These are phyloP conservation scores for Solenodon paradoxus DNA, from an alignment of 2,113 vertebrate species.

Conservation along the genomic window DNA sequence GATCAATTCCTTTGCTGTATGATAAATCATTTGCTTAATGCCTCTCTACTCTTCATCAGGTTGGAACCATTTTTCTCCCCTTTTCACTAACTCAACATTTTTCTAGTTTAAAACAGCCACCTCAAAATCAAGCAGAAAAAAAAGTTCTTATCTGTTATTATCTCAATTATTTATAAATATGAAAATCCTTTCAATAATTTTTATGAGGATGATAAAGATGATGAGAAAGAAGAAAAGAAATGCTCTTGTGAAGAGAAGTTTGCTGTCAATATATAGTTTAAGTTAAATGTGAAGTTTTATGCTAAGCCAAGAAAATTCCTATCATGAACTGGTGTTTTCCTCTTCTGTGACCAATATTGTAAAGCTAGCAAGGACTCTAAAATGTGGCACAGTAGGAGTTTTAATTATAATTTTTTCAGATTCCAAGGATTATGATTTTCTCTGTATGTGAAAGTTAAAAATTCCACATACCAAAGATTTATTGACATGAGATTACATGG, in stretches of 20 bases:
- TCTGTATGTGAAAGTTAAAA: neutral
- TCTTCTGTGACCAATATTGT: neutral
- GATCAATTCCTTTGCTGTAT: neutral
- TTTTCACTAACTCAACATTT: neutral
- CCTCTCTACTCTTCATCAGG: neutral
- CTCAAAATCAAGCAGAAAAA: neutral
- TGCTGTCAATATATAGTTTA: neutral
- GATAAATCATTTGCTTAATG: neutral
- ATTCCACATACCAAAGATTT: neutral
- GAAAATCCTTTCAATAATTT: neutral
- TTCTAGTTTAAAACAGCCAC: neutral
- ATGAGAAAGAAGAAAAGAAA: neutral
- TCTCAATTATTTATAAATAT: neutral
- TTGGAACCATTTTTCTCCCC: neutral
- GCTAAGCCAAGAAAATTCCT: neutral
- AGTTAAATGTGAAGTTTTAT: neutral
- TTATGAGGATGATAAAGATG: neutral
- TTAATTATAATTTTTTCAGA: constrained; percentile 11
- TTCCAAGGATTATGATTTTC: neutral
- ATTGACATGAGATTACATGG: neutral
- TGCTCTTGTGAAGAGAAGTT: neutral
- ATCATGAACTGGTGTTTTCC: neutral
- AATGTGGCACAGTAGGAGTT: neutral
- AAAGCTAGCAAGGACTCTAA: neutral
- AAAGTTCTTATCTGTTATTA: neutral